phyloP scores from a whole-genome alignment of 2,797 vertebrate species.

The Falco columbarius region DNA sequence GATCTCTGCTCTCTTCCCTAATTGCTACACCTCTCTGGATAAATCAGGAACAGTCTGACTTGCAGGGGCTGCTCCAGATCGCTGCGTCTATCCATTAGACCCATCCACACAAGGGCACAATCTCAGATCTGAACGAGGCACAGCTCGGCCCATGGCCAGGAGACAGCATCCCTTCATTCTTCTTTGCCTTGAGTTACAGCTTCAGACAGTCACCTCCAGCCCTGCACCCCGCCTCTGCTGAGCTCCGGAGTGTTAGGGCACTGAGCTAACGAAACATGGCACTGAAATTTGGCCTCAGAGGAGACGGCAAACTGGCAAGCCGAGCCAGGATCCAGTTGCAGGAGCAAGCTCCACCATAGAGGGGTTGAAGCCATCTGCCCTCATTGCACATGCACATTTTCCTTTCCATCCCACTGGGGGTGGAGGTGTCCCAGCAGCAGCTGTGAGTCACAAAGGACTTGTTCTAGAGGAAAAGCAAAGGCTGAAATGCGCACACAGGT shows the following conservation, averaged over 20 bases:
- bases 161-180: background rate
- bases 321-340: background rate
- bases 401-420: background rate
- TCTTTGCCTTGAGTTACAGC: background rate
- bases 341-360: background rate
- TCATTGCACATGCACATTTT: background rate
- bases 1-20: background rate
- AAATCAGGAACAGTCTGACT: background rate
- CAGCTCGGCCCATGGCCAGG: background rate
- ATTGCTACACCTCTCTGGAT: background rate
- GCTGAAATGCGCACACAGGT: background rate
- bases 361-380: background rate
- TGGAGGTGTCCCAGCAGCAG: background rate
- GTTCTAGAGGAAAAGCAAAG: background rate
- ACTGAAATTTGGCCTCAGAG: background rate
- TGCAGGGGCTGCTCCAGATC: background rate
- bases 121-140: background rate
- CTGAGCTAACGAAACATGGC: background rate
- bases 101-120: background rate
- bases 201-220: background rate
- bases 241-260: accelerated
- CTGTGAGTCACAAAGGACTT: background rate
- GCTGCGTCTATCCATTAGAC: background rate
- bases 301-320: background rate
- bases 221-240: background rate